Conservation (phyloP, 1,140 invertebrate genomes). For the Aphis craccivora region DNA sequence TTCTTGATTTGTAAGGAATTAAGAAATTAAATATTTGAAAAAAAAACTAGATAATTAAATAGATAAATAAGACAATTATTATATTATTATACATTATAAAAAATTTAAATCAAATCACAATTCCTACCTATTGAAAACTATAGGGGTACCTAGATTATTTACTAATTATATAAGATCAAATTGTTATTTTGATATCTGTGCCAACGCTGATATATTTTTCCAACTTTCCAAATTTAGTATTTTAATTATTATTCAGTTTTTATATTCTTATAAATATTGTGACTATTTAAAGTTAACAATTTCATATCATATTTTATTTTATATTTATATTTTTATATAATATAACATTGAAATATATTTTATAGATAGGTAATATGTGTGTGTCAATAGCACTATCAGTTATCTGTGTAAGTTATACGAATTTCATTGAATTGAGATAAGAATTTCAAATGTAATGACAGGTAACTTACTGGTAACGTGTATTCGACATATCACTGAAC, state of each 20-base stretch:
- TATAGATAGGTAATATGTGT: neutral
- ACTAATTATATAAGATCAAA: neutral
- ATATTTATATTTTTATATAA: no score
- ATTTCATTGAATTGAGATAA: neutral
- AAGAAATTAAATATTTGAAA: neutral
- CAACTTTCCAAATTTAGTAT: neutral
- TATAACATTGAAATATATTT: neutral
- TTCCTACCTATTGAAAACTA: neutral
- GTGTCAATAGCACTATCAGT: neutral
- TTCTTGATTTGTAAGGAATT: neutral
- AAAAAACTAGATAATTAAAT: neutral
- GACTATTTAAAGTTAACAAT: neutral
- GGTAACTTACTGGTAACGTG: neutral
- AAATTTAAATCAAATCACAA: neutral
- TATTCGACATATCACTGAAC: neutral
- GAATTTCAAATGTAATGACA: neutral
- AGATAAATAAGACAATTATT: no score
- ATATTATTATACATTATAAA: no score
- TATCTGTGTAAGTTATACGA: neutral
- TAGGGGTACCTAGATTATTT: neutral
- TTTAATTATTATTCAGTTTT: neutral
- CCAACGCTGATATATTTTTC: neutral
- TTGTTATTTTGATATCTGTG: neutral
- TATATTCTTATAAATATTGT: neutral
- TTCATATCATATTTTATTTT: no score